Evolutionary conservation across 1,140 invertebrate genomes (phyloP).

Genomic region (Homalodisca vitripennis): DNA sequence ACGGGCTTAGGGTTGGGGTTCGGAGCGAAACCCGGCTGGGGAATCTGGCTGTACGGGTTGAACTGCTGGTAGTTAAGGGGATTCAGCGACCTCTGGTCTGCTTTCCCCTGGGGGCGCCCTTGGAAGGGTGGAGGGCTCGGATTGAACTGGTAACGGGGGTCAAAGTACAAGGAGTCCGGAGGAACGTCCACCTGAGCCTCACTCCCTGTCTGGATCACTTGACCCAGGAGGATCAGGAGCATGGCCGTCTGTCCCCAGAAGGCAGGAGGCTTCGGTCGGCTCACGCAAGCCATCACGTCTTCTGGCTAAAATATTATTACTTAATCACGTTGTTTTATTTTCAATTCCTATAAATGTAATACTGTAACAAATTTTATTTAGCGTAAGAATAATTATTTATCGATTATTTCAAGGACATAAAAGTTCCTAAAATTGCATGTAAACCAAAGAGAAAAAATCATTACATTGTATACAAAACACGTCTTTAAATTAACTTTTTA

Average conservation of each 20-base stretch:
- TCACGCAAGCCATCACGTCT: slow-evolving; percentile 15
- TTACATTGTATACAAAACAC: too few relatives aligned
- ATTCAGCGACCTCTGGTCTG: background rate
- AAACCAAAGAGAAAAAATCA: too few relatives aligned
- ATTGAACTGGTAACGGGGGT: slow-evolving; percentile 10
- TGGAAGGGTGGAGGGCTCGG: slow-evolving; percentile 8
- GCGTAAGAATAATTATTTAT: too few relatives aligned
- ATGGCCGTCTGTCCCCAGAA: slow-evolving; percentile 5
- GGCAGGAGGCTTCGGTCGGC: slow-evolving; percentile 16
- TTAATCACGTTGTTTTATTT: too few relatives aligned
- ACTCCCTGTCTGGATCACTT: background rate
- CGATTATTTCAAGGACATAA: too few relatives aligned
- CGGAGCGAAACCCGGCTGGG: background rate
- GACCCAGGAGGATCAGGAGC: background rate
- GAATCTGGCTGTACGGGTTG: background rate
- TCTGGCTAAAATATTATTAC: too few relatives aligned
- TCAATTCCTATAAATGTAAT: too few relatives aligned
- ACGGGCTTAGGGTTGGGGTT: background rate
- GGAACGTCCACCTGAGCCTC: background rate
- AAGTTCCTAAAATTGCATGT: too few relatives aligned
- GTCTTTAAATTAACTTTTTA: too few relatives aligned
- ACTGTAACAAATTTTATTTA: too few relatives aligned
- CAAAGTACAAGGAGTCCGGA: slow-evolving; percentile 1
- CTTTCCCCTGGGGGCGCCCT: background rate
- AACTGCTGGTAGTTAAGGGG: background rate